These are phyloP conservation scores for Muscina levida DNA, from an alignment of 2,888 invertebrate genomes.

Conservation along the genomic window DNA sequence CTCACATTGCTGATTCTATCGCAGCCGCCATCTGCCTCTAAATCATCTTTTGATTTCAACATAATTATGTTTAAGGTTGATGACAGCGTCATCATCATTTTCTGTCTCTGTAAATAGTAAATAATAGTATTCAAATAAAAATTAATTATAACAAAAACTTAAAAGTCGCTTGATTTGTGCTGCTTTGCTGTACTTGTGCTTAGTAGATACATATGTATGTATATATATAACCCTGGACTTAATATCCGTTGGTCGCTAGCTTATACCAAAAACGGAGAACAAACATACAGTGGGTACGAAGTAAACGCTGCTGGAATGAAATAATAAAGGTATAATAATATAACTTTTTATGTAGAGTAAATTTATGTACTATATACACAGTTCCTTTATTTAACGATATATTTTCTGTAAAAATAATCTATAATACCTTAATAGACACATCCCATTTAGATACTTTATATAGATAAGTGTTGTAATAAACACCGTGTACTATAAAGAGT, in stretches of 20 bases:
- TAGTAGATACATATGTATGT: no score
- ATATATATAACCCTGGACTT: conserved; percentile 50
- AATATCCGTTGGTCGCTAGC: conserved; percentile 56
- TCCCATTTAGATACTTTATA: no score
- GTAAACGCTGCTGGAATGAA: not conserved
- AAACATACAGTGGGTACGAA: not conserved
- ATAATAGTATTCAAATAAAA: conserved; percentile 34
- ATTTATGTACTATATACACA: no score
- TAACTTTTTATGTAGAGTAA: no score
- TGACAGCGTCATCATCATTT: not conserved
- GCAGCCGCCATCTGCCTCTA: not conserved
- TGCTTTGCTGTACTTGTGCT: no score
- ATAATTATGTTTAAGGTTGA: conserved; percentile 12
- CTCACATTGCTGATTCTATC: not conserved
- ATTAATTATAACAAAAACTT: not conserved
- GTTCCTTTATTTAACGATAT: no score
- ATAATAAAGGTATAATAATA: no score
- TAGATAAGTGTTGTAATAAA: no score
- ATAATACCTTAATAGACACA: no score
- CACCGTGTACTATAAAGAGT: no score
- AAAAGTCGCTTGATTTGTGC: no score
- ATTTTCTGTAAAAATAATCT: no score
- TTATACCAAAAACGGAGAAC: not conserved
- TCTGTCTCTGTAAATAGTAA: conserved; percentile 32
- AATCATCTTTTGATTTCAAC: not conserved